phyloP scores from a whole-genome alignment of 1,140 invertebrate genomes.

The Aphaenogaster rudis region DNA sequence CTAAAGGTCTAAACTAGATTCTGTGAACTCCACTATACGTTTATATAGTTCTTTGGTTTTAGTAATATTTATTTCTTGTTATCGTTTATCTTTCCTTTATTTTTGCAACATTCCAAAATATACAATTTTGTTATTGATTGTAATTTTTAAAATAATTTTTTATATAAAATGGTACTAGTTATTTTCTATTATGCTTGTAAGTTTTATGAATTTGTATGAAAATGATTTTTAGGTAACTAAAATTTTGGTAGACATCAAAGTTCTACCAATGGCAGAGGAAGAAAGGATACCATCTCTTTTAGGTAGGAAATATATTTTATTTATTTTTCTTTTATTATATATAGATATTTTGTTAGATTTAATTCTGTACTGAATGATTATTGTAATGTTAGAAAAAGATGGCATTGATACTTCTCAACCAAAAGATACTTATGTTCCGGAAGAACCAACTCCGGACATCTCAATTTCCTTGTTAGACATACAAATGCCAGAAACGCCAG shows the following conservation, averaged over 20 bases:
- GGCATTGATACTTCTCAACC: constrained; percentile 49
- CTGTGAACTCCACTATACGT: neutral
- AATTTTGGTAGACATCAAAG: neutral
- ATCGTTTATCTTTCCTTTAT: neutral
- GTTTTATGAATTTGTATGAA: constrained; percentile 1
- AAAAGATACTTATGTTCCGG: constrained; percentile 69
- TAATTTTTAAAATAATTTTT: constrained; percentile 18
- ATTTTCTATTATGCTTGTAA: neutral
- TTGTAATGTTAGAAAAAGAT: constrained; percentile 47
- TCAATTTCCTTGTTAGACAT: constrained; percentile 77
- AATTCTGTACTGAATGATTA: neutral
- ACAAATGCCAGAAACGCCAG: constrained; percentile 82
- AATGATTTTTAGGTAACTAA: constrained; percentile 34
- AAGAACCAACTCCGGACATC: constrained; percentile 69
- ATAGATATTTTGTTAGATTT: neutral
- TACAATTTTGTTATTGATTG: too few relatives aligned
- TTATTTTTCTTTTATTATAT: neutral
- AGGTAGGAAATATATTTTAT: constrained; percentile 39
- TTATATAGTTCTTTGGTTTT: neutral
- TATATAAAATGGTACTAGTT: constrained; percentile 10
- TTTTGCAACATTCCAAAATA: neutral
- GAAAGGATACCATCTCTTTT: neutral
- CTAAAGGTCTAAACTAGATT: neutral
- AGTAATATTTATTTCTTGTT: neutral
- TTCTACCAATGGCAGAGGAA: constrained; percentile 54